These are phyloP conservation scores for Arctopsyche grandis DNA, from an alignment of 1,140 invertebrate species.

Conservation along the genomic window DNA sequence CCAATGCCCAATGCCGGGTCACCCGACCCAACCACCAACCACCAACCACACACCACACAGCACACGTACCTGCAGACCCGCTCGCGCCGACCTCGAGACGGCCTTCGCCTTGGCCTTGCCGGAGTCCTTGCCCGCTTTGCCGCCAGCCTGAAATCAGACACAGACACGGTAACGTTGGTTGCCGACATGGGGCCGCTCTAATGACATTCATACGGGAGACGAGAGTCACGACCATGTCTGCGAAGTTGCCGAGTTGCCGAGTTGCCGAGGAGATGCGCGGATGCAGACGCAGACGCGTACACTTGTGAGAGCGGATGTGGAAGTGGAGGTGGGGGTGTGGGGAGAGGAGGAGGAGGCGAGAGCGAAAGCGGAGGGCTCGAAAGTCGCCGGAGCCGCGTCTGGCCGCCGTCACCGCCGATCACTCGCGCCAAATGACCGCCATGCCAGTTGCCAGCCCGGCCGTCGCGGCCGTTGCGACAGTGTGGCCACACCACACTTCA, in stretches of 20 bases:
- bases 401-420: neutral
- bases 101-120: conserved; percentile 99
- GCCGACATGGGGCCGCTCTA: neutral
- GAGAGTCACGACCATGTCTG: neutral
- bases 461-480: neutral
- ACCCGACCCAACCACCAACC: neutral
- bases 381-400: neutral
- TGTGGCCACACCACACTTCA: neutral
- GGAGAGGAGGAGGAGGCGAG: too few species aligned
- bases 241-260: too few species aligned
- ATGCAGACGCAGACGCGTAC: too few species aligned
- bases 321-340: too few species aligned
- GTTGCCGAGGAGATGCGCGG: too few species aligned
- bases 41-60: neutral
- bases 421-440: conserved; percentile 29
- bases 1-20: too few species aligned
- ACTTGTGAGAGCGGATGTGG: too few species aligned
- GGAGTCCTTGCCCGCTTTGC: conserved; percentile 99
- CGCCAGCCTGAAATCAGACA: conserved; percentile 88
- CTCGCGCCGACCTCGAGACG: conserved; percentile 96
- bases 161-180: neutral
- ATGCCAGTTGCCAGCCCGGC: neutral
- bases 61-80: conserved; percentile 89
- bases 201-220: neutral
- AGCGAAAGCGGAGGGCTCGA: too few species aligned